Evolutionary conservation across 37 sponge, comb jelly and placozoan species (phyloP), one percentile per base, ranked within the genome.

Genomic region (Aplysina aerophoba): DNA sequence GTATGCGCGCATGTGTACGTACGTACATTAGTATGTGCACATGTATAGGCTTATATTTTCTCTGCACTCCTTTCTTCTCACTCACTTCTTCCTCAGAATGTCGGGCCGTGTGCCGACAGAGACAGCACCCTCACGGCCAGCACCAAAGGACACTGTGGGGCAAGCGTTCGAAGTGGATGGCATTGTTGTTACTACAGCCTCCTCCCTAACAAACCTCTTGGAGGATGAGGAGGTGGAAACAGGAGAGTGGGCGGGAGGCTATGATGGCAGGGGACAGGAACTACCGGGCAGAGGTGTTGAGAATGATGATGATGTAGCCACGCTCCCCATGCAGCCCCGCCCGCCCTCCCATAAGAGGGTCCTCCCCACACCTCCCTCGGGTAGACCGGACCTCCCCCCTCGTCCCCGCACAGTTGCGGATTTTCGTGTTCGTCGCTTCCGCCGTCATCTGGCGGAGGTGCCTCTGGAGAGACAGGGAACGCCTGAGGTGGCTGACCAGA

Each of bases 351-450:
- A 44, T 3, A 38, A 24, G 37, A 40, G 78, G 24, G 11, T 75
- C 15, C 78, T 75, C 64, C 84, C 84, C 1, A 17, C 67, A 14
- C 67, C 84, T 67, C 84, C 84, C 0, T 25, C 84, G 1, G 50
- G 50, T 11, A 50, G 44, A 20, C 60, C 73, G 20, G 22, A 35
- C n/a, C 38, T 36, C 22, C 88, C 74, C 20, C 56, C 63, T 17
- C 78, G 80, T 15, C 85, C 89, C 50, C 80, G 79, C 11, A 64
- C 80, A 0, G 84, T 75, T 15, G 79, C 89, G 14, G 80, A 88
- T 34, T 88, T 84, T 53, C 84, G 89, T 0, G 65, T 44, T 28
- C 84, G 84, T 12, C 65, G 89, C 59, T 83, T 78, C 28, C 4
- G 30, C 11, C 66, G 63, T 1, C 61, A 50, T 11, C 41, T 54